phyloP scores from a whole-genome alignment of 2,113 vertebrate species.

The Fulmarus glacialis region DNA sequence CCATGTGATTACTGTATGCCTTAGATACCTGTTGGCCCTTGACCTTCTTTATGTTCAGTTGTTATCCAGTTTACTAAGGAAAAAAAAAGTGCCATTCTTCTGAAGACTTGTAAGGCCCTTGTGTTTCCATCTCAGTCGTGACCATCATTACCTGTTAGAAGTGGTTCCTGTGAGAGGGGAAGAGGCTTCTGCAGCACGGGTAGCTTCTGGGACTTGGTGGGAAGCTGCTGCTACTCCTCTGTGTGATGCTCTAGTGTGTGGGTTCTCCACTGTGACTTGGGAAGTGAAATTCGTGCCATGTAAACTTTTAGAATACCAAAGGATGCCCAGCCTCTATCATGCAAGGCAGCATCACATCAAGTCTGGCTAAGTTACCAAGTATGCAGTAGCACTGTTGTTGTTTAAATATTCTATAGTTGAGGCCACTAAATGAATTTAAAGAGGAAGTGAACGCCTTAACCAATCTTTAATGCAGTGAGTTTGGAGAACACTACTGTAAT shows the following conservation, averaged over 20 bases:
- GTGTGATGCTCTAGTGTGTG: accelerated
- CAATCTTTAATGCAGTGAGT: background rate
- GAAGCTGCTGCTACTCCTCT: background rate
- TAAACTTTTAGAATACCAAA: background rate
- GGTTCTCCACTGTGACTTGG: background rate
- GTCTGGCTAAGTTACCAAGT: background rate
- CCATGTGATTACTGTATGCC: background rate
- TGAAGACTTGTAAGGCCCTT: background rate
- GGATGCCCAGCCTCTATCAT: background rate
- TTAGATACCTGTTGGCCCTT: background rate
- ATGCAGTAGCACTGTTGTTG: background rate
- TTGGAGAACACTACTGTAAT: background rate
- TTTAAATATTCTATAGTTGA: background rate
- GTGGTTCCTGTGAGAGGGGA: background rate
- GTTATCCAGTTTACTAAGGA: background rate
- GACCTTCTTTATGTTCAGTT: background rate
- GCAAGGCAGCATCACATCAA: background rate
- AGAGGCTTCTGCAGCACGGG: background rate
- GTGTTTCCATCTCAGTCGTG: accelerated
- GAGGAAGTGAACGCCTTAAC: background rate
- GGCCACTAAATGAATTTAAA: background rate
- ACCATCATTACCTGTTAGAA: background rate
- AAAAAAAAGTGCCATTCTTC: background rate
- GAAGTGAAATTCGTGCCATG: background rate
- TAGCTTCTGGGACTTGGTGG: background rate